phyloP scores from a whole-genome alignment of 2,888 invertebrate species.

The Aspidiotus rigidus region DNA sequence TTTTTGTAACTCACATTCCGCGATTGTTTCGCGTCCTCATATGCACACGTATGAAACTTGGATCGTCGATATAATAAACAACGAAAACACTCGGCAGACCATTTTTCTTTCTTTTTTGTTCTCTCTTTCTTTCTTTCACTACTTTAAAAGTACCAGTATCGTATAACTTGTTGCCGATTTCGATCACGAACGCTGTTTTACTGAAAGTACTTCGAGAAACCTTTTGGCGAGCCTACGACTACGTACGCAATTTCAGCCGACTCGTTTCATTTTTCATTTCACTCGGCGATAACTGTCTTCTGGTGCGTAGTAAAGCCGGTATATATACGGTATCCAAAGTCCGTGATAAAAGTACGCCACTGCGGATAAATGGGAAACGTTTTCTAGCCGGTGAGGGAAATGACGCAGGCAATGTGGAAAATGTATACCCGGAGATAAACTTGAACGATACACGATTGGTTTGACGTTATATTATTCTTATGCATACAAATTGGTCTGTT shows the following conservation, averaged over 20 bases:
- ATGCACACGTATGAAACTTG: too few species aligned
- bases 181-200: background rate
- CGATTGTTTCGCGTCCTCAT: too few species aligned
- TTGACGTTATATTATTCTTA: constrained; percentile 1
- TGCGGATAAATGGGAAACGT: constrained; percentile 2
- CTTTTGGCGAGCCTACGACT: background rate
- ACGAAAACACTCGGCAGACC: too few species aligned
- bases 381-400: background rate
- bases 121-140: background rate
- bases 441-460: constrained; percentile 2
- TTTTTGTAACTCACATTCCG: too few species aligned
- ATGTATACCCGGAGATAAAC: background rate
- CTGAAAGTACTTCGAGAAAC: background rate
- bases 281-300: background rate
- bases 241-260: background rate
- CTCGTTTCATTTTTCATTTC: constrained; percentile 2
- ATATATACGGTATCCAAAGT: background rate
- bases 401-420: too few species aligned
- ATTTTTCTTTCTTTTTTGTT: background rate
- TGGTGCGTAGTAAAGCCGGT: background rate
- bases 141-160: too few species aligned
- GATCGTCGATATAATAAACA: too few species aligned
- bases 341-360: background rate
- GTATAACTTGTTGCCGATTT: background rate
- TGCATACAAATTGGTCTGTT: background rate